These are phyloP conservation scores for Liolophura sinensis DNA, from an alignment of 1,140 invertebrate genomes.

Conservation along the genomic window DNA sequence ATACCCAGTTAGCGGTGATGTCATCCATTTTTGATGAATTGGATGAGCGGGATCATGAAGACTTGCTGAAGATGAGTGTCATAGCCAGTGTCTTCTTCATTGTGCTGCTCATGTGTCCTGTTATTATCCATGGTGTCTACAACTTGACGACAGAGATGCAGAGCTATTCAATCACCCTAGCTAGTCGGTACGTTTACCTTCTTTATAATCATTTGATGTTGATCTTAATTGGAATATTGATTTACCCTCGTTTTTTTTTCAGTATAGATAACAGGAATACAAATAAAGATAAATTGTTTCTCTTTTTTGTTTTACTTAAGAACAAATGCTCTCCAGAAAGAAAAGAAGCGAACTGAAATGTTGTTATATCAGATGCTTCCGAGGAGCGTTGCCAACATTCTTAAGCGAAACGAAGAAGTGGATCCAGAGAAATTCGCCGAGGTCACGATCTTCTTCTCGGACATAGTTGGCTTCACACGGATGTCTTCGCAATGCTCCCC, in stretches of 20 bases:
- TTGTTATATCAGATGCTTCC: conserved; percentile 50
- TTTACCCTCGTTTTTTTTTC: neutral
- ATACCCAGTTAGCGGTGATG: conserved; percentile 17
- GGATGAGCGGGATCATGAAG: conserved; percentile 12
- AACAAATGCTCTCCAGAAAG: conserved; percentile 44
- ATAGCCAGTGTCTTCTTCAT: conserved; percentile 35
- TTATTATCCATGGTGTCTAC: conserved; percentile 42
- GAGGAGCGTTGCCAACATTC: neutral
- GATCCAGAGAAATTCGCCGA: no score
- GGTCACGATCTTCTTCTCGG: no score
- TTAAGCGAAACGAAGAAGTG: no score
- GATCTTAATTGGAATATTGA: neutral
- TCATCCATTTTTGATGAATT: conserved; percentile 14
- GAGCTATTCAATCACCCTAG: conserved; percentile 40
- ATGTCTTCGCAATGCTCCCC: no score
- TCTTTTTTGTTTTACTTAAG: conserved; percentile 20
- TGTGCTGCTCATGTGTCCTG: conserved; percentile 38
- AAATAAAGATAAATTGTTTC: neutral
- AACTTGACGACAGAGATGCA: conserved; percentile 45
- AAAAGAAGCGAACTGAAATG: conserved; percentile 44
- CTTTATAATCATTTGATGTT: no score
- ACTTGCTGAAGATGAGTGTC: conserved; percentile 25
- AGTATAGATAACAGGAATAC: neutral
- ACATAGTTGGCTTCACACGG: no score
- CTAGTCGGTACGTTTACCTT: conserved; percentile 31